Evolutionary conservation across 2,888 invertebrate genomes (phyloP), one percentile per base, ranked within the genome.

Genomic region (Magallana nippona): DNA sequence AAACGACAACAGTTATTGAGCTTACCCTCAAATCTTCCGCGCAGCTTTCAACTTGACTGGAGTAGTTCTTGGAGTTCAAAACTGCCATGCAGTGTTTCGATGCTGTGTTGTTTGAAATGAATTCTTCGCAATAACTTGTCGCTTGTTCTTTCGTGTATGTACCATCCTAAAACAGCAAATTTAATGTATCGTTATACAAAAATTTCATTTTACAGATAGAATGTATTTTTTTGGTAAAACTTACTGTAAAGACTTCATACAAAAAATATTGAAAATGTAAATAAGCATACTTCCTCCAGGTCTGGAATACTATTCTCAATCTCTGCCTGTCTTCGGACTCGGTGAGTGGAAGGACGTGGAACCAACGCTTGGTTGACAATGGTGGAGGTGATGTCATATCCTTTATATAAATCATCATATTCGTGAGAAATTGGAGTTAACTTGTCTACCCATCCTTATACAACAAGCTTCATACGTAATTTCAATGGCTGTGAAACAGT

Each of bases 1-100:
- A 44, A 44, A 8, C 8, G 8, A 44, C 0, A 0, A 0, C 44
- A 44, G 5, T 44, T 44, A 44, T 44, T 71, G 2, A 15, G 15
- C 15, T 2, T 83, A 91, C 91, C 83, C 85, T 58, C 22, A 90
- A 87, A 86, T 91, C 91, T 27, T 86, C 79, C 1, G 88, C 90
- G 87, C 91, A 91, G 83, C 89, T 89, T 10, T 87, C 86, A 17
- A 91, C 87, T 27, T 87, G 89, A 10, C 82, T 85, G 17, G 87
- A 86, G 3, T 88, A 79, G 84, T 89, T 87, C n/a, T 86, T 82
- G 3, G 19, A 19, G 55, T 87, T 84, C 1, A 88, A 81, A n/a
- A 86, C 71, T 1, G 60, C 80, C 55, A 71, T 78, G 77, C 89
- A 89, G 1, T 57, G 63, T 19, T 84, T 82, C 11, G 86, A 82